phyloP scores from a whole-genome alignment of 2,888 invertebrate species.

The Erebia ligea region DNA sequence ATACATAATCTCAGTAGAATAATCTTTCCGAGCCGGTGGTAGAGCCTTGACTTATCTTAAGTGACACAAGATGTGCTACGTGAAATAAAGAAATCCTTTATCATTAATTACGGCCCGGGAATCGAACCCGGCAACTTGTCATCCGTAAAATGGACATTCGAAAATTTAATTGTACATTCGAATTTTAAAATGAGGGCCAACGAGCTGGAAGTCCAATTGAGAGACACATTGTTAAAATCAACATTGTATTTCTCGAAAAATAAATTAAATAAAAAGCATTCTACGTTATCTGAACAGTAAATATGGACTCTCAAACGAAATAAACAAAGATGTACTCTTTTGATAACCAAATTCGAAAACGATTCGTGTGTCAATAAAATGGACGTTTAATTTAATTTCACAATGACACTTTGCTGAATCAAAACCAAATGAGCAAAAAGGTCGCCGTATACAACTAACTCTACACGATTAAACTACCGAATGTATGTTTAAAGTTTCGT shows the following conservation, averaged over 20 bases:
- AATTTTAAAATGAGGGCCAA: not conserved
- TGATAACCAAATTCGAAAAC: slow-evolving; percentile 13
- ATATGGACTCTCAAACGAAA: not conserved
- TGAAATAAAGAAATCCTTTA: too few species aligned
- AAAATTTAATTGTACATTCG: not conserved
- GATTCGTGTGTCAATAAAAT: slow-evolving; percentile 8
- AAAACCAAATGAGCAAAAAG: slow-evolving; percentile 8
- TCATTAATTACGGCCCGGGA: too few species aligned
- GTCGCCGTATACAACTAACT: not conserved
- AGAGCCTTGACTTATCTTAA: too few species aligned
- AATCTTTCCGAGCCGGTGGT: too few species aligned
- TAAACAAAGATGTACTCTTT: slow-evolving; percentile 20
- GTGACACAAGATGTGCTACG: too few species aligned
- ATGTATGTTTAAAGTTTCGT: not conserved
- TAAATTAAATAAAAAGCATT: not conserved
- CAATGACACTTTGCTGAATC: not conserved
- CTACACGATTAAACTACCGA: slow-evolving; percentile 4
- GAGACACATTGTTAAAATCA: not conserved
- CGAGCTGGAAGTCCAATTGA: slow-evolving; percentile 1
- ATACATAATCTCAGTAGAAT: too few species aligned
- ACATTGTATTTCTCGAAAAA: not conserved
- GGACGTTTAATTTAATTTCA: slow-evolving; percentile 15
- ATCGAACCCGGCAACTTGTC: too few species aligned
- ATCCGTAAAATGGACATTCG: not conserved
- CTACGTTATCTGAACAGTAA: slow-evolving; percentile 7